Base-by-base conservation (phyloP, 92 coral and sea anemone species). In the Bergia puertoricense region DNA sequence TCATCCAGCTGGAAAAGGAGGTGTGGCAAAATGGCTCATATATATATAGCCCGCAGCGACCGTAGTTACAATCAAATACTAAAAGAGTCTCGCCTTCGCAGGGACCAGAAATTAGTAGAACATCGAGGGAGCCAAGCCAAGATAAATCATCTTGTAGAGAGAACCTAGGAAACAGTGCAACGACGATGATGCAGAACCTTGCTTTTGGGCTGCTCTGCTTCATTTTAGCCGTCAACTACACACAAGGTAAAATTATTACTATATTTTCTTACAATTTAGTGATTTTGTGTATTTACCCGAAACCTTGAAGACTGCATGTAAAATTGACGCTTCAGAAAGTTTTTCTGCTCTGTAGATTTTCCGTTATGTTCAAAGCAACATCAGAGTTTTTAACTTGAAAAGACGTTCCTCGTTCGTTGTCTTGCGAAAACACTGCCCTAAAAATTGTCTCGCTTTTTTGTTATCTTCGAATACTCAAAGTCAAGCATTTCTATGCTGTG, bases 1-100 rank as follows among this genome's bases (percentile, higher is more conserved):
- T 41, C 85, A 81, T 20, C 37, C 44, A 81, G 41, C 51, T 81
- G 20, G 85, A 81, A 59, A 81, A 59, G 20, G 85, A 50, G 48
- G 85, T 2, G 85, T 41, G 51, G 46, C 79, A 14, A 76, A 0
- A 0, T 18, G 50, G 4, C 79, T 39, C 30, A 62, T 62, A 62
- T 62, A 72, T 72, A 42, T 42, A 76, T 76, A 76, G 54, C 36
- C 37, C 54, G 51, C 50, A 42, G 74, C 85, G 56, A 59, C 6
- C 75, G 54, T 20, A 62, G 48, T 38, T 39, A 54, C 4, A 13
- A 62, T 62, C 14, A 43, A 43, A 51, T 18, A n/a, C 37, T 67
- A 62, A 41, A 42, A 14, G 36, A 39, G 69, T 5, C 73, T 51
- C 69, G 43, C 15, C 11, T 56, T 38, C 41, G 23, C 43, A 57